phyloP scores from a whole-genome alignment of 92 coral and sea anemone species.

The Porites divaricata region DNA sequence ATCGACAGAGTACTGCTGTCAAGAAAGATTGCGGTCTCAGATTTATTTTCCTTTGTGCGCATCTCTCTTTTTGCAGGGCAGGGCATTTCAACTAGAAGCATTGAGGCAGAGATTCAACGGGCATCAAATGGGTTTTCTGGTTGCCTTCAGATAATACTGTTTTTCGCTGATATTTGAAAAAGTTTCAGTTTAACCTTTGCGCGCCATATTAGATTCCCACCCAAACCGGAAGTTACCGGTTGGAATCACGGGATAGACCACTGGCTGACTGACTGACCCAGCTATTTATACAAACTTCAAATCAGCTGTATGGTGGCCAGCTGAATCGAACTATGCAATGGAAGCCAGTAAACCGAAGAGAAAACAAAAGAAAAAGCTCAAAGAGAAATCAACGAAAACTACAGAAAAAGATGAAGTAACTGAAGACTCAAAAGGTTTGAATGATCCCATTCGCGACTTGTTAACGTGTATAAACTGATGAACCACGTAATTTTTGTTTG shows the following conservation, averaged over 20 bases:
- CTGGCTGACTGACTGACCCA: slow-evolving; percentile 5
- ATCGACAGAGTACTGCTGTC: not conserved
- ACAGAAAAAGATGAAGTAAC: slow-evolving; percentile 10
- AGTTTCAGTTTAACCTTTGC: slow-evolving; percentile 13
- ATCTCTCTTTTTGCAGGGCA: not conserved
- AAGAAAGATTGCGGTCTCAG: slow-evolving; percentile 40
- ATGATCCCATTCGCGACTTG: not conserved
- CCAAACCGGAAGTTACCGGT: slow-evolving; percentile 26
- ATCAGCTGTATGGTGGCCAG: slow-evolving; percentile 3
- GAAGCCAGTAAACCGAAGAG: slow-evolving; percentile 93
- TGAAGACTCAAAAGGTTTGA: slow-evolving; percentile 23
- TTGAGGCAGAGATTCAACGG: not conserved
- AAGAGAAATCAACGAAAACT: slow-evolving; percentile 39
- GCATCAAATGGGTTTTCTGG: not conserved
- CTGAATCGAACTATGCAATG: slow-evolving; percentile 61
- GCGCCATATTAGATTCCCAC: slow-evolving; percentile 18
- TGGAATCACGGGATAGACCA: slow-evolving; percentile 43
- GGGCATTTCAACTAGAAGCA: not conserved
- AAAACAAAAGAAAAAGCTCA: slow-evolving; percentile 83
- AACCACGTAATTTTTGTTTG: not conserved
- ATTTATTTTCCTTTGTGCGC: not conserved
- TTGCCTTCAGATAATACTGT: not conserved
- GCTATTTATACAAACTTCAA: too few relatives aligned
- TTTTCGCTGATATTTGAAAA: not conserved
- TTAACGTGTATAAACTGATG: not conserved